Base-by-base conservation (phyloP, 2,888 invertebrate species). In the Ormyrus labotus region DNA sequence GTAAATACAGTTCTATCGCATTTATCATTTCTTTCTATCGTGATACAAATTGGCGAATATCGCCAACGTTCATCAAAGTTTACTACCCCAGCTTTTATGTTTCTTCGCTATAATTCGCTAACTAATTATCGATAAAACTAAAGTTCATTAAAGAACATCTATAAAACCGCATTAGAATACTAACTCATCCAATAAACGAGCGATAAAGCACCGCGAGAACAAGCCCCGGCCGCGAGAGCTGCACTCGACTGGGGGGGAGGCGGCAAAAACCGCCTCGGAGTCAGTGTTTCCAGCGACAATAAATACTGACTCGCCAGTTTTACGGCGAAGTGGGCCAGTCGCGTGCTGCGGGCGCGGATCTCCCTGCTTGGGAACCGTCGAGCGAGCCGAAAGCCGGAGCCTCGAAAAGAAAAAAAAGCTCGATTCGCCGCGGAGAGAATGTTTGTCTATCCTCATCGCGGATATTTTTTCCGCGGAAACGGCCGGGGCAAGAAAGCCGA, bases 301-400 rank as follows among this genome's bases (percentile, higher is more conserved):
- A 63, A 69, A 76, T 76, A 69, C 69, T 63, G 61, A 63, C 47
- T 69, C 63, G 55, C 34, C 34, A 61, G 63, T 11, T 45, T 57
- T 68, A 55, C 55, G n/a, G 6, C 53, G 69, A 76, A 76, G 55
- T 76, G 69, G 76, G 76, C 76, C 69, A 75, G 60, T 75, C 69
- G 68, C 63, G 69, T 63, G 69, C 76, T 50, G 53, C 48, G 55
- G 69, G 75, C 75, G 13, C 48, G 53, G 13, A 53, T 7, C 34
- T 34, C 34, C 34, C 34, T 0, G 34, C 34, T 34, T 51, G 11
- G 34, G 34, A 72, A 48, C 48, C 34, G 45, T 7, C 55, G 6
- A 68, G 55, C 0, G 7, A 3, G n/a, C n/a, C 6, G 48, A 68
- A 55, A 53, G 4, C 2, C 53, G 47, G 10, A 45, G 10, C 19